Evolutionary conservation across 2,797 vertebrate genomes (phyloP).

Genomic region (Podargus strigoides): DNA sequence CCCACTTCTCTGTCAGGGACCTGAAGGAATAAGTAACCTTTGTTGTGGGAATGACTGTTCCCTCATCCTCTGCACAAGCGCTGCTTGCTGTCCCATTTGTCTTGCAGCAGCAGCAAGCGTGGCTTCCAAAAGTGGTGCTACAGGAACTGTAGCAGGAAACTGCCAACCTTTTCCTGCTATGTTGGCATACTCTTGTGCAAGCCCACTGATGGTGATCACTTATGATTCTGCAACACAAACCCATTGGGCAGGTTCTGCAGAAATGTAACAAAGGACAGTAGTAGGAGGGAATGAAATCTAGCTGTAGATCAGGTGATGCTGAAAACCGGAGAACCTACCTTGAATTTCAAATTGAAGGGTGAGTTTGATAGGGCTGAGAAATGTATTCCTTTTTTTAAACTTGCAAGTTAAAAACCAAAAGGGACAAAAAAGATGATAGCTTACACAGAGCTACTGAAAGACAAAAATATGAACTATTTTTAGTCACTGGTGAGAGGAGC

Average conservation of each 20-base stretch:
- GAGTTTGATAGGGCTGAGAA: not conserved
- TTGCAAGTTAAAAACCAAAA: not conserved
- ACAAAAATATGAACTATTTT: not conserved
- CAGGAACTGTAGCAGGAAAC: not conserved
- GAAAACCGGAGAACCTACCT: not conserved
- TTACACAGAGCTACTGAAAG: not conserved
- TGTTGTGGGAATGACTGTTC: not conserved
- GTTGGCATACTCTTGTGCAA: fast-evolving
- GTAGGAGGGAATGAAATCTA: not conserved
- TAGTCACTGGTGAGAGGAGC: not conserved
- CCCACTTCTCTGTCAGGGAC: not conserved
- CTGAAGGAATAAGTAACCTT: not conserved
- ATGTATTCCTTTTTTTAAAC: not conserved
- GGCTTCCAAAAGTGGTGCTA: not conserved
- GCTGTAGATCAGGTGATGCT: not conserved
- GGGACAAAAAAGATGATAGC: no score
- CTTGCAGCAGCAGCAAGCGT: not conserved
- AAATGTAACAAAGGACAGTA: not conserved
- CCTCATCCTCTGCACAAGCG: not conserved
- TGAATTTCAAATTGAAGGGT: not conserved
- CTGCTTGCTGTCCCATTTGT: not conserved
- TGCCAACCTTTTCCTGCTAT: not conserved
- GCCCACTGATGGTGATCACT: not conserved
- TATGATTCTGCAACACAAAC: not conserved
- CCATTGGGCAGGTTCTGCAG: not conserved